These are phyloP conservation scores for Microctonus hyperodae DNA, from an alignment of 2,888 invertebrate genomes.

Conservation along the genomic window DNA sequence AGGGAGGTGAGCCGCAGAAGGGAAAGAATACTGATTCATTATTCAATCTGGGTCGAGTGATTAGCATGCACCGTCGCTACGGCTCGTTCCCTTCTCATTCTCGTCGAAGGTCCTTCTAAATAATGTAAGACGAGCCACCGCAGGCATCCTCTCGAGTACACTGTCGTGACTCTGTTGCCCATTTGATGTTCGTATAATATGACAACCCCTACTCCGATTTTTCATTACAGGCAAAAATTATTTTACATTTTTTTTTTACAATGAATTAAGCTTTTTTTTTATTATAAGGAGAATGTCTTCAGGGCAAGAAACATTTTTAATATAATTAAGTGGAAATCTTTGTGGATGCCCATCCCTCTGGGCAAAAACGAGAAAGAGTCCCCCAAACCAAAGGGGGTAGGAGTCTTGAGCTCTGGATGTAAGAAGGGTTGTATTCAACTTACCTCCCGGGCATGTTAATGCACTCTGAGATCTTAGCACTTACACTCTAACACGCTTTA, in stretches of 20 bases:
- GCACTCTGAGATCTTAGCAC: conserved; percentile 64
- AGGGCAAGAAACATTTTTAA: conserved; percentile 59
- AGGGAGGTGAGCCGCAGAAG: conserved; percentile 36
- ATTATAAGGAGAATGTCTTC: conserved; percentile 29
- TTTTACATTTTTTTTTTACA: neutral
- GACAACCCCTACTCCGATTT: neutral
- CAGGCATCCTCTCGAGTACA: conserved; percentile 40
- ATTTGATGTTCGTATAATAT: conserved; percentile 1
- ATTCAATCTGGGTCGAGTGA: conserved; percentile 69
- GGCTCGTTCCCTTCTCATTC: conserved; percentile 37
- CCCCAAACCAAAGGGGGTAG: conserved; percentile 42
- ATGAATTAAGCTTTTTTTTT: conserved; percentile 1
- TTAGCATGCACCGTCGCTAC: conserved; percentile 64
- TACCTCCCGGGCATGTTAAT: conserved; percentile 63
- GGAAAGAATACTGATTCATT: conserved; percentile 71
- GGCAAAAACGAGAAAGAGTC: conserved; percentile 23
- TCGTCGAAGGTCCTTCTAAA: conserved; percentile 55
- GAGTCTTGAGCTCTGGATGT: conserved; percentile 56
- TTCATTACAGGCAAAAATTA: neutral
- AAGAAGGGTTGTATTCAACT: conserved; percentile 63
- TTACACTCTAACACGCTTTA: conserved; percentile 62
- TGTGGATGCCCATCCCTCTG: conserved; percentile 49
- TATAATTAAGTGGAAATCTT: conserved; percentile 63
- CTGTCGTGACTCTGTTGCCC: neutral
- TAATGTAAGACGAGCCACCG: conserved; percentile 57